These are phyloP conservation scores for Limnephilus auricula DNA, from an alignment of 2,888 invertebrate species.

Conservation along the genomic window DNA sequence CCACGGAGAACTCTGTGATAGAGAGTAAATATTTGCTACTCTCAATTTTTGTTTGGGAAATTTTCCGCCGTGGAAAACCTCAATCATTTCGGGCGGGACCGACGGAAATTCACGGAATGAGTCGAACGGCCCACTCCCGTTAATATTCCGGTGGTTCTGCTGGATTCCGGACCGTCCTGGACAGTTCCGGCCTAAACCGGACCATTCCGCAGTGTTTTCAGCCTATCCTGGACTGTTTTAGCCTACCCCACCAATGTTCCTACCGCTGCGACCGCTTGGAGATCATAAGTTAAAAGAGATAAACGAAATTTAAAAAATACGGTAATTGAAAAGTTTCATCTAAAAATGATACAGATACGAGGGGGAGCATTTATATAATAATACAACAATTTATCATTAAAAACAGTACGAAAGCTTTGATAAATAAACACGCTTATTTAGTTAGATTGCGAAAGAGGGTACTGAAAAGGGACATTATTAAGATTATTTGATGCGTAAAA, in stretches of 20 bases:
- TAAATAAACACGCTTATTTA: conserved; percentile 49
- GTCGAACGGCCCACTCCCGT: conserved; percentile 20
- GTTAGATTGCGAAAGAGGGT: conserved; percentile 26
- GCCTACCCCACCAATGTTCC: not conserved
- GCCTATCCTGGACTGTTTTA: not conserved
- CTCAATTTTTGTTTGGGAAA: conserved; percentile 64
- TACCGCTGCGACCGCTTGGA: not conserved
- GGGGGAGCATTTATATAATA: conserved; percentile 46
- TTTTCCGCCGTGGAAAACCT: conserved; percentile 59
- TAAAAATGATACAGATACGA: conserved; percentile 35
- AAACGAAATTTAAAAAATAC: conserved; percentile 55
- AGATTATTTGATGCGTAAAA: not conserved
- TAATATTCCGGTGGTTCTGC: not conserved
- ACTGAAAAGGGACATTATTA: not conserved
- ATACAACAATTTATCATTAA: conserved; percentile 56
- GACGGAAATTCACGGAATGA: conserved; percentile 48
- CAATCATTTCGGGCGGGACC: conserved; percentile 53
- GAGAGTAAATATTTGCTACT: conserved; percentile 65
- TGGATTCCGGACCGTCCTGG: not conserved
- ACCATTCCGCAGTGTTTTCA: not conserved
- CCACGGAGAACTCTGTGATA: conserved; percentile 57
- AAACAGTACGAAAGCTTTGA: conserved; percentile 52
- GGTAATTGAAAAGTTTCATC: conserved; percentile 63
- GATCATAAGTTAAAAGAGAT: conserved; percentile 17
- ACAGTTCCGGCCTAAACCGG: not conserved